Base-by-base conservation (phyloP, 2,888 invertebrate genomes). In the Ornithoptera alexandrae region DNA sequence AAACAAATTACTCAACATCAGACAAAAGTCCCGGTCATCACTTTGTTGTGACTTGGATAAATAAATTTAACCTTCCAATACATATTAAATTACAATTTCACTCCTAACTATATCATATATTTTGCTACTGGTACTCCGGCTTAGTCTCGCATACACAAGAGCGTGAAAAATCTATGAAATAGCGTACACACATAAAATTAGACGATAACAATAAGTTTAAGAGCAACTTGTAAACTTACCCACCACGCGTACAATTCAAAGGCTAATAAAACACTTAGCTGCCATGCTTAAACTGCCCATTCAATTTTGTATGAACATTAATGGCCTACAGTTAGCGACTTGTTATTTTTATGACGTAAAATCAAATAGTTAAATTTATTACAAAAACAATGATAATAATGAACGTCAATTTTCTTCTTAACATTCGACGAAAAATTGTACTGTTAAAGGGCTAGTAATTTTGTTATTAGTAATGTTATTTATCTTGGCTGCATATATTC, bases 121-220 rank as follows among this genome's bases (percentile, higher is more conserved):
- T 62, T 53, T 53, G 50, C 36, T 62, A 15, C 57, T n/a, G 63
- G 18, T 18, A 30, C 50, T n/a, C 15, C 61, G 24, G 46, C 65
- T 42, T 58, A 17, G 62, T 42, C 62, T 20, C 62, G 53, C 65
- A 18, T 62, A 75, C 75, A 72, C 75, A 73, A 46, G 73, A 78
- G 78, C 80, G 78, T 82, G 79, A 81, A 84, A 80, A 84, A 83
- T 81, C 78, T 78, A 77, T 78, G 74, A 80, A 82, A 76, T 81
- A 75, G 77, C 80, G 78, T 83, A 80, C 76, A 77, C 79, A 77
- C 78, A 82, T 84, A 84, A 83, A 84, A 80, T 82, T 81, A 78
- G 78, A 77, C 81, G 82, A 83, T 86, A 85, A 85, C 82, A 82
- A 77, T 78, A 76, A 82, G 78, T 78, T 80, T 80, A 79, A 81